Base-by-base conservation (phyloP, 2,888 invertebrate genomes). In the Gryllus longicercus region DNA sequence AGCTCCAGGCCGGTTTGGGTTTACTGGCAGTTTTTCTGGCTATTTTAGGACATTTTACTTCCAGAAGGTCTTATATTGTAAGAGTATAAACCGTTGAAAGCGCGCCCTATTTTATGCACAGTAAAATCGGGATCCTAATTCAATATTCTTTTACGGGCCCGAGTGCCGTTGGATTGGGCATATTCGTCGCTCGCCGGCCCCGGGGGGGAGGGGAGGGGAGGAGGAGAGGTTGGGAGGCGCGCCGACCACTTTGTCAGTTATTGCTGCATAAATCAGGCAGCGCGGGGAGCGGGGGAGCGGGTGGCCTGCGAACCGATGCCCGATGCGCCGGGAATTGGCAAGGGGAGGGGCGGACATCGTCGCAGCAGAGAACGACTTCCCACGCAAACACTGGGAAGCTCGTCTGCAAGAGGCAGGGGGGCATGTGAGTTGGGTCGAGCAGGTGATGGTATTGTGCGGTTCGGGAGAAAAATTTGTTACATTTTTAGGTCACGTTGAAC, bases 51-150 rank as follows among this genome's bases (percentile, higher is more conserved):
- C 63, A 63, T 63, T 63, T 63, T 38, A 14, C 63, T 63, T 63
- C 63, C 63, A 63, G 16, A 63, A 63, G 63, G 63, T 63, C 63
- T 63, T 63, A 63, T 63, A 63, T 63, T 63, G n/a, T 63, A n/a
- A 63, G 63, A 63, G 63, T 63, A n/a, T 63, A 63, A 63, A 63
- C 63, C 63, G 63, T 63, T 63, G 63, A 63, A 63, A n/a, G 63
- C 63, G 63, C 14, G 63, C n/a, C 63, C n/a, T 63, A 63, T 63
- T 63, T 63, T 63, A 63, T 63, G 63, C 63, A 63, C 63, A 63
- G 63, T 63, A 63, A 63, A 63, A 16, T 16, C 63, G n/a, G n/a
- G 63, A 63, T 63, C 16, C 63, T 63, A 63, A 63, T 63, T 63
- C n/a, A 63, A 63, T 63, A 63, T 63, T 18, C 63, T 63, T 63